Base-by-base conservation (phyloP, 2,797 vertebrate species). In the Alca torda region DNA sequence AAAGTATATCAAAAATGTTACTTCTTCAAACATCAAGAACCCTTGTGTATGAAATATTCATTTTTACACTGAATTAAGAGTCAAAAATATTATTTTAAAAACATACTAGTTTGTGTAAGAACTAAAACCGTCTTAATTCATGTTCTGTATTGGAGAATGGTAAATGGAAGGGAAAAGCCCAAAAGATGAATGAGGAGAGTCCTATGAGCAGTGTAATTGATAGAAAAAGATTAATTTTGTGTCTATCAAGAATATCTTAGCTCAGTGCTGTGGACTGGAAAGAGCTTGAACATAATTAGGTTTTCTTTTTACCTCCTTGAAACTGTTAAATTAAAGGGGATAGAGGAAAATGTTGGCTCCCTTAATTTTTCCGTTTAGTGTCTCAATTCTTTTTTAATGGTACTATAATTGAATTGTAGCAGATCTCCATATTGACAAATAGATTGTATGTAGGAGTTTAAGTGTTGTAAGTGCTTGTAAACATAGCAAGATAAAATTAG, bases 371-470 rank as follows among this genome's bases (percentile, higher is more conserved):
- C 68, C 83, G n/a, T 67, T 91, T 54, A 83, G n/a, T 57, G 57
- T 88, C 61, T 75, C 41, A 33, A 20, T 86, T 89, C 61, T 79
- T 89, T 85, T 86, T 93, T 63, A 56, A 84, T 73, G 30, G 72
- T 50, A 43, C 78, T 80, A 2, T 78, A 92, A 94, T 72, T 85
- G 50, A 92, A 74, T 93, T 80, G 75, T 84, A 75, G 61, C 60
- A 87, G 56, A 53, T 51, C 45, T 94, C n/a, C 26, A 24, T 95
- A 91, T 92, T 95, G 86, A 91, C 72, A 90, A 90, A 95, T 94
- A 69, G 51, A 37, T 63, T 45, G 35, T n/a, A 9, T 68, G 78
- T 80, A 92, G 91, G 70, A 92, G 74, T 90, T 65, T 54, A 30
- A 80, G 74, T 45, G 56, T 80, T 84, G 20, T 37, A 74, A 89